These are phyloP conservation scores for Drosophila busckii DNA, from an alignment of 1,140 invertebrate genomes.

Conservation along the genomic window DNA sequence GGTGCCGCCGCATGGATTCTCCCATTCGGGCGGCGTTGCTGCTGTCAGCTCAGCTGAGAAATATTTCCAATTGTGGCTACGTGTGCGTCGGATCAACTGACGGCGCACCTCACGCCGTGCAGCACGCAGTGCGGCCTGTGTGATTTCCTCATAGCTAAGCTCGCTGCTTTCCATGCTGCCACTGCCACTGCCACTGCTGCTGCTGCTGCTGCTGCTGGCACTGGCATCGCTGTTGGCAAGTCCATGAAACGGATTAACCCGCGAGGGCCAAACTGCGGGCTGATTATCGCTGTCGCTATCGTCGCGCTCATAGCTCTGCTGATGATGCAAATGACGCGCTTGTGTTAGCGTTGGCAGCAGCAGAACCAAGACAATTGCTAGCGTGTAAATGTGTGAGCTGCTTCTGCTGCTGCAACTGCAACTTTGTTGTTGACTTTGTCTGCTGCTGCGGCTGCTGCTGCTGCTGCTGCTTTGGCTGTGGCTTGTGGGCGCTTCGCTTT, in stretches of 20 bases:
- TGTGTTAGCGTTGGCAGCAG: slow-evolving; percentile 32
- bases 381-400: slow-evolving; percentile 14
- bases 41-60: slow-evolving; percentile 3
- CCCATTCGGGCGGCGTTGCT: slow-evolving; percentile 42
- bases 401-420: slow-evolving; percentile 18
- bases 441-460: slow-evolving; percentile 3
- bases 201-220: not conserved
- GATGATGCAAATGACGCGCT: slow-evolving; percentile 46
- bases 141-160: slow-evolving; percentile 48
- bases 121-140: slow-evolving; percentile 37
- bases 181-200: not conserved
- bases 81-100: slow-evolving; percentile 44
- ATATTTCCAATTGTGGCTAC: slow-evolving; percentile 45
- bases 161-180: slow-evolving; percentile 31
- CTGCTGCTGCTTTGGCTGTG: slow-evolving; percentile 9
- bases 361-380: slow-evolving; percentile 33
- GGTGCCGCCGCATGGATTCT: slow-evolving; percentile 59
- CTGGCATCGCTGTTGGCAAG: slow-evolving; percentile 26
- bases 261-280: slow-evolving; percentile 28
- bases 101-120: slow-evolving; percentile 34
- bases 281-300: slow-evolving; percentile 13
- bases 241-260: slow-evolving; percentile 52
- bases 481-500: slow-evolving; percentile 21
- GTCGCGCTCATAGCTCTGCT: slow-evolving; percentile 36
- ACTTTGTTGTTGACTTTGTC: slow-evolving; percentile 7